These are phyloP conservation scores for Epinephelus cyanopodus DNA, from an alignment of 2,113 vertebrate species.

Conservation along the genomic window DNA sequence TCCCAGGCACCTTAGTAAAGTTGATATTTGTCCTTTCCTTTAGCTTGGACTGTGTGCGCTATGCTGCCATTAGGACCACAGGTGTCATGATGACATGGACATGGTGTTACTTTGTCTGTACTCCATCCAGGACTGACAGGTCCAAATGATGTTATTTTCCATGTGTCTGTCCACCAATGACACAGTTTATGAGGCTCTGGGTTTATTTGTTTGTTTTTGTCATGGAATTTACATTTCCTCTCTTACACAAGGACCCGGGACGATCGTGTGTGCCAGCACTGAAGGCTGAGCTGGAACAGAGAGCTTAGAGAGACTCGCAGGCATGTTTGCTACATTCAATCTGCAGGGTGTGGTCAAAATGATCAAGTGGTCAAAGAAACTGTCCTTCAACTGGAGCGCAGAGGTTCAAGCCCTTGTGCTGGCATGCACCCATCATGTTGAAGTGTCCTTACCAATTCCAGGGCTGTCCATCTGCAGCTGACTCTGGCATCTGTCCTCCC, in stretches of 20 bases:
- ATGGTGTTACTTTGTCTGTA: slow-evolving; percentile 46
- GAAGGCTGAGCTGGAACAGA: slow-evolving; percentile 54
- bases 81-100: slow-evolving; percentile 75
- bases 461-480: slow-evolving; percentile 16
- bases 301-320: slow-evolving; percentile 43
- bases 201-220: slow-evolving; percentile 82
- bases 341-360: slow-evolving; percentile 66
- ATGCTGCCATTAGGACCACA: slow-evolving; percentile 51
- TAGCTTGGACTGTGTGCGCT: slow-evolving; percentile 19
- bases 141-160: slow-evolving; percentile 80
- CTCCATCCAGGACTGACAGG: slow-evolving; percentile 62
- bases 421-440: slow-evolving; percentile 9
- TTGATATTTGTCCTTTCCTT: slow-evolving; percentile 49
- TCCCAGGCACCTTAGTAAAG: slow-evolving; percentile 43
- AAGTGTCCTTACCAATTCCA: slow-evolving; percentile 33
- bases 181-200: slow-evolving; percentile 73
- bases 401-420: slow-evolving; percentile 20
- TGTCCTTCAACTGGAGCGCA: slow-evolving; percentile 42
- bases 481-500: slow-evolving; percentile 15
- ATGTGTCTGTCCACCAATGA: slow-evolving; percentile 65
- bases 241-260: slow-evolving; percentile 61
- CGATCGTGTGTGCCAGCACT: slow-evolving; percentile 57
- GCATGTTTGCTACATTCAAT: slow-evolving; percentile 55
- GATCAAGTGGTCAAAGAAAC: slow-evolving; percentile 52
- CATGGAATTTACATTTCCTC: slow-evolving; percentile 80